Evolutionary conservation across 2,888 invertebrate species (phyloP), one percentile per base, ranked within the genome.

Genomic region (Auanema sp.): DNA sequence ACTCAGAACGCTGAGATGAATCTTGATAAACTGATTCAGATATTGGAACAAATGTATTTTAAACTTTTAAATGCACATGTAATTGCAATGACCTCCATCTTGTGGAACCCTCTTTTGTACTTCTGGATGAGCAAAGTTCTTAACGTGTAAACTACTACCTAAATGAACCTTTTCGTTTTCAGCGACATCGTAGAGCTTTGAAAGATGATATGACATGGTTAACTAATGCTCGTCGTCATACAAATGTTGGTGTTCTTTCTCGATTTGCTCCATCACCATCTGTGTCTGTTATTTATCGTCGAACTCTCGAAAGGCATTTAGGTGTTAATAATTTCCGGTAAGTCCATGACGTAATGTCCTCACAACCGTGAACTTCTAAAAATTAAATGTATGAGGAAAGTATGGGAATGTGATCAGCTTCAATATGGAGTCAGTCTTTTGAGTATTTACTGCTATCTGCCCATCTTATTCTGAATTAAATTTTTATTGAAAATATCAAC

Each of bases 191-290:
- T 18, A 66, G 80, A 21, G 82, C 82, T 3, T 70, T 82, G 18
- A 78, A 80, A 58, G 80, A 83, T 61, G 82, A 82, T 63, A 83
- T 82, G 80, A 76, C 77, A 49, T 81, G 81, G 80, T 64, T 83
- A 57, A 82, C 82, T 50, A 82, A 82, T 65, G 78, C 73, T 4
- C 59, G 71, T 50, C 58, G 77, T 18, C 67, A 73, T 57, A 72
- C 74, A 11, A 71, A 67, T 47, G 72, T 66, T 24, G 72, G 75
- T 16, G 71, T 75, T 55, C 65, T 81, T 16, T 78, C 78, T 16
- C 62, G 76, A 41, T 82, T 83, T 67, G 78, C 79, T 49, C 82
- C 82, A 8, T 79, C 76, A 21, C 81, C 81, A 6, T 78, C 78
- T 14, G 79, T 82, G 10, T 77, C 77, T 5, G 70, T 82, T 23